These are phyloP conservation scores for Cremastinae sp. DNA, from an alignment of 2,888 invertebrate genomes.

Conservation along the genomic window DNA sequence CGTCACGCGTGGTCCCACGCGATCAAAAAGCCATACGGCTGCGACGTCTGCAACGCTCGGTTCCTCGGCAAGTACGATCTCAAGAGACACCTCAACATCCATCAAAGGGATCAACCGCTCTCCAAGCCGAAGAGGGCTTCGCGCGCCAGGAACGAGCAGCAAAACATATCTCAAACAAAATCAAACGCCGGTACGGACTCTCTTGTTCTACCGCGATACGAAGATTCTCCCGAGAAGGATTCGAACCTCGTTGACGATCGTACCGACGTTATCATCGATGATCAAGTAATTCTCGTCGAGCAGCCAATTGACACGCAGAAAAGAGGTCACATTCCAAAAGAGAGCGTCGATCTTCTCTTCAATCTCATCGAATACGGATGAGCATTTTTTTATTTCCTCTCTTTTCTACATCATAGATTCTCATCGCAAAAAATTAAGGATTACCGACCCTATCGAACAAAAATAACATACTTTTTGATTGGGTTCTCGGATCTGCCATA, in stretches of 20 bases:
- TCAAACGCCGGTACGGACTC: too few species aligned
- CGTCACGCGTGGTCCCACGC: slow-evolving; percentile 77
- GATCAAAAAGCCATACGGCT: slow-evolving; percentile 74
- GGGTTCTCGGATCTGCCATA: too few species aligned
- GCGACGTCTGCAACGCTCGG: slow-evolving; percentile 73
- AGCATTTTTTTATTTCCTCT: slow-evolving; percentile 31
- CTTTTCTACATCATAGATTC: not conserved
- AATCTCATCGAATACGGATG: slow-evolving; percentile 74
- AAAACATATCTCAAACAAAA: too few species aligned
- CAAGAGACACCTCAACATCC: slow-evolving; percentile 74
- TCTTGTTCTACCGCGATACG: too few species aligned
- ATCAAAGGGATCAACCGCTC: slow-evolving; percentile 69
- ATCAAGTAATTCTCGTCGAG: slow-evolving; percentile 71
- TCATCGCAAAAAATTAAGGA: not conserved
- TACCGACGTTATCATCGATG: slow-evolving; percentile 70
- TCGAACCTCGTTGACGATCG: slow-evolving; percentile 25
- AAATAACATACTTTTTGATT: too few species aligned
- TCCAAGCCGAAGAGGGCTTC: not conserved
- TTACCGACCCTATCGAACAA: too few species aligned
- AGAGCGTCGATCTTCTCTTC: slow-evolving; percentile 76
- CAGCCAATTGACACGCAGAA: slow-evolving; percentile 68
- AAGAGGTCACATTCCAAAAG: slow-evolving; percentile 72
- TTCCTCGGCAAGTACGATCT: slow-evolving; percentile 77
- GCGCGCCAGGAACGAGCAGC: not conserved
- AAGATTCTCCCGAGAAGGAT: slow-evolving; percentile 29